Evolutionary conservation across 2,113 vertebrate genomes (phyloP).

Genomic region (Chaetura pelagica): DNA sequence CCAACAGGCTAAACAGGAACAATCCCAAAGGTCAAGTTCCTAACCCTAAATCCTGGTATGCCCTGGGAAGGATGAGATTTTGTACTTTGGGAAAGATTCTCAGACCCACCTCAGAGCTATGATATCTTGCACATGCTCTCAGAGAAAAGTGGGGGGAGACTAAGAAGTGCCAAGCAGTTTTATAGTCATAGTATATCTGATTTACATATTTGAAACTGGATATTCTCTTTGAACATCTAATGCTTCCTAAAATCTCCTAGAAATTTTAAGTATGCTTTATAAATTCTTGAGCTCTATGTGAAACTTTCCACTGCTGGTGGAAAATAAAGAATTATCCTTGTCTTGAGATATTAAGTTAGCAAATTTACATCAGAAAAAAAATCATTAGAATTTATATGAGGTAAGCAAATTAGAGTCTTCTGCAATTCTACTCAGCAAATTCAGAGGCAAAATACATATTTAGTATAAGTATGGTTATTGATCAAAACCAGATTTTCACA

Average conservation of each 20-base stretch:
- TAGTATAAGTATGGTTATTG: not conserved
- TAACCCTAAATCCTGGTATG: not conserved
- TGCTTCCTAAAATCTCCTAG: not conserved
- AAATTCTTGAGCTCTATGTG: not conserved
- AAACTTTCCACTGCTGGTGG: not conserved
- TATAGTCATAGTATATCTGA: not conserved
- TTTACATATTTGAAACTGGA: not conserved
- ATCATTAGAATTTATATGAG: not conserved
- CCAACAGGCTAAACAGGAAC: not conserved
- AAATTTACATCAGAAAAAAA: not conserved
- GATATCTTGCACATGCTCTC: not conserved
- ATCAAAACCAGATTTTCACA: not conserved
- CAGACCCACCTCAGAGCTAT: not conserved
- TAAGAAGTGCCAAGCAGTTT: not conserved
- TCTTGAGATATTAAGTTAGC: not conserved
- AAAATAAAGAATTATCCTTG: not conserved
- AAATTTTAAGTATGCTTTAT: not conserved
- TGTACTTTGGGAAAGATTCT: not conserved
- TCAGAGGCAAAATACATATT: not conserved
- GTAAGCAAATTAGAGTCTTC: not conserved
- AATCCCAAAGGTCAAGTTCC: not conserved
- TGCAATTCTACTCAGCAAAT: not conserved
- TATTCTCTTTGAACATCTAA: not conserved
- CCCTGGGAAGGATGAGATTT: fast-evolving
- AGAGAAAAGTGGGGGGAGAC: not conserved